A percentile compares a stretch with the other conserved stretches of the same genome.
These are phyloP conservation scores for Dendroctonus valens DNA, from an alignment of 1,140 invertebrate genomes.

Conservation along the genomic window DNA sequence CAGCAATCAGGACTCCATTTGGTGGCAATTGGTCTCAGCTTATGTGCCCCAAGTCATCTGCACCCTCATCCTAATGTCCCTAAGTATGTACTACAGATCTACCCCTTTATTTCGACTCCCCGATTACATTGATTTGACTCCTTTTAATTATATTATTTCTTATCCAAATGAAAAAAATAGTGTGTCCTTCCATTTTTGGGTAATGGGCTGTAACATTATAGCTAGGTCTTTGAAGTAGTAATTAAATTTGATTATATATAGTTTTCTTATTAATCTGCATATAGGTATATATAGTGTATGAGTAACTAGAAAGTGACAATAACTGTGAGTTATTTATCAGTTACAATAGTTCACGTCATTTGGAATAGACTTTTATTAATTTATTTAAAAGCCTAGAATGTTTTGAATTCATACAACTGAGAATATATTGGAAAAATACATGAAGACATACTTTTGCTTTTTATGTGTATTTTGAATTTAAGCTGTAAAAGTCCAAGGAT, in stretches of 20 bases:
- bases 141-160: conserved; percentile 45
- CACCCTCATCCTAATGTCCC: conserved; percentile 34
- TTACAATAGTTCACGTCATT: too few species aligned
- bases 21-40: conserved; percentile 33
- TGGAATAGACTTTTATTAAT: too few species aligned
- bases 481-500: too few species aligned
- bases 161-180: conserved; percentile 45
- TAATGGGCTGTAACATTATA: conserved; percentile 43
- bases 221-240: conserved; percentile 36
- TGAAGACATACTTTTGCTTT: too few species aligned
- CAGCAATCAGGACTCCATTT: conserved; percentile 31
- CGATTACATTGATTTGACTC: conserved; percentile 40
- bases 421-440: too few species aligned
- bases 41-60: conserved; percentile 39
- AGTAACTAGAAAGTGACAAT: too few species aligned
- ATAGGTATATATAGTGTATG: too few species aligned
- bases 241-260: background rate
- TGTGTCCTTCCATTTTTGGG: conserved; percentile 49
- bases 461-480: too few species aligned
- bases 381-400: too few species aligned
- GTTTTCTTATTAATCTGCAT: too few species aligned
- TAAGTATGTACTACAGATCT: conserved; percentile 40
- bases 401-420: too few species aligned
- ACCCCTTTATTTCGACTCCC: conserved; percentile 42
- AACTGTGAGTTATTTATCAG: too few species aligned